These are phyloP conservation scores for Steinernema khuongi DNA, from an alignment of 1,140 invertebrate species.

Conservation along the genomic window DNA sequence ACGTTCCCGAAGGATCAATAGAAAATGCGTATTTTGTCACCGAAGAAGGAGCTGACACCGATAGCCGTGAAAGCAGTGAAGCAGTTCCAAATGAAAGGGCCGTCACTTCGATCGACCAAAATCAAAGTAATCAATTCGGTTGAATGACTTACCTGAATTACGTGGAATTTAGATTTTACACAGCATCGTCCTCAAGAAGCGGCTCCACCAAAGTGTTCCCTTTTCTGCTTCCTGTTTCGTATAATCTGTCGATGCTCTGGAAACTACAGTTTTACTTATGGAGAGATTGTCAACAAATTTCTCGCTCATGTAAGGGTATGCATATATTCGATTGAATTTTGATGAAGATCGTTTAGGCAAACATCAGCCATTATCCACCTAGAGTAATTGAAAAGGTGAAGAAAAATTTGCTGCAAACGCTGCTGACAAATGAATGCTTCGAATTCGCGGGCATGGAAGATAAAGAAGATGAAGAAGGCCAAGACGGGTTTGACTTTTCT, in stretches of 20 bases:
- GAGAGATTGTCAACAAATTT: neutral
- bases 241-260: neutral
- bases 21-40: conserved; percentile 6
- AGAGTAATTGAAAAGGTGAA: neutral
- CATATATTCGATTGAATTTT: neutral
- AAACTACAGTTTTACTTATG: neutral
- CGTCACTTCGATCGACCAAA: no score
- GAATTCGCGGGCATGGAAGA: neutral
- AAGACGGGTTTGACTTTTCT: neutral
- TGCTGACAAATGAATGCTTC: neutral
- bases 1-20: neutral
- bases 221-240: neutral
- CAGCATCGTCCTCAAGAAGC: neutral
- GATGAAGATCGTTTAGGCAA: neutral
- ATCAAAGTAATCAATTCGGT: neutral
- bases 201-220: neutral
- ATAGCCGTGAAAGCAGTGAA: neutral
- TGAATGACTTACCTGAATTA: no score
- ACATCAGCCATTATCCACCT: neutral
- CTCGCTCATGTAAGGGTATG: neutral
- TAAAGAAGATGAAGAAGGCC: neutral
- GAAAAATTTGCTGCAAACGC: neutral
- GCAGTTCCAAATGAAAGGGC: neutral
- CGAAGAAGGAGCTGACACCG: neutral
- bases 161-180: neutral